Evolutionary conservation across 2,888 invertebrate species (phyloP), one percentile per base, ranked within the genome.

Genomic region (Lypha dubia): DNA sequence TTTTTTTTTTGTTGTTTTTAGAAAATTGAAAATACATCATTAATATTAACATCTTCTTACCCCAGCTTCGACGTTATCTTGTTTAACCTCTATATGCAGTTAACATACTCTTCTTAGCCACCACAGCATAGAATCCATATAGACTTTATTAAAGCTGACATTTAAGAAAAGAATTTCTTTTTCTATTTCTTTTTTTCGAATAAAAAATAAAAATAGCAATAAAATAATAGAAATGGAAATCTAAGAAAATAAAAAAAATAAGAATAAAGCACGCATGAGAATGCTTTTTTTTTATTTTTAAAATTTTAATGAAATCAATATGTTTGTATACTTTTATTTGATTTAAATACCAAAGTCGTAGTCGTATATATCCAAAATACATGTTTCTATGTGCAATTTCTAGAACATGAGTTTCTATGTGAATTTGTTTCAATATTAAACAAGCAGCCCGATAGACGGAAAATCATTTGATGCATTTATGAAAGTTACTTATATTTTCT

Each of bases 401-500:
- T 56, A 77, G 68, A 77, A 77, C 77, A 51, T 62, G 68, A 51
- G 60, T 62, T 77, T 60, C 20, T 20, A 75, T 44, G n/a, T 28
- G 56, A 38, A 56, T 41, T 17, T 68, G 20, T 46, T 24, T 58
- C 32, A 24, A 76, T 38, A 51, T 60, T 38, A 9, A 38, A 60
- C 17, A 70, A 41, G n/a, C 17, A 58, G 24, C 24, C 49, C 32
- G 41, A 9, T 35, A 22, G 60, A 80, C 60, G 5, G 28, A 62
- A 53, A 44, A 15, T 60, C 28, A 56, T 46, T 68, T 84, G 76
- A 84, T 79, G 63, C 73, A 77, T 84, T 84, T 84, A 81, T 84
- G 81, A 84, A 84, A 84, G 84, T 84, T 84, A 17, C 68, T 73
- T 35, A 77, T n/a, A n/a, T n/a, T n/a, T n/a, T 74, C 79, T 81